Evolutionary conservation across 2,888 invertebrate species (phyloP).

Genomic region (Celastrina argiolus): DNA sequence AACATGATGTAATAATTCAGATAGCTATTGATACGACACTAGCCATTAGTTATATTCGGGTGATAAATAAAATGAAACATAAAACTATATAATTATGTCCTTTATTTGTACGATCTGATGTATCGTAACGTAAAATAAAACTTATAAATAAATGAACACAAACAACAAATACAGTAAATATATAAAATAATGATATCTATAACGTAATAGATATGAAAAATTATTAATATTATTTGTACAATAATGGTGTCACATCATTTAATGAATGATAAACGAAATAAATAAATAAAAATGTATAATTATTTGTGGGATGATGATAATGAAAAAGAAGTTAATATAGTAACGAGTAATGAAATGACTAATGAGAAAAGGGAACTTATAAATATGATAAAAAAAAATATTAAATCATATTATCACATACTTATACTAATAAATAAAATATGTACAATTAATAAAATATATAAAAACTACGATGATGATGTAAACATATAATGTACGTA

Average conservation of each 20-base stretch:
- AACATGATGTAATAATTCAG: too few species aligned
- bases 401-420: slow-evolving; percentile 14
- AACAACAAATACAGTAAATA: slow-evolving; percentile 28
- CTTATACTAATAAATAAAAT: slow-evolving; percentile 30
- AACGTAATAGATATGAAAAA: slow-evolving; percentile 5
- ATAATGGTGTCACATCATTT: slow-evolving; percentile 4
- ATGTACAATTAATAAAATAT: slow-evolving; percentile 35
- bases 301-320: not conserved
- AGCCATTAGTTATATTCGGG: too few species aligned
- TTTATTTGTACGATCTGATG: slow-evolving; percentile 67
- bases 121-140: slow-evolving; percentile 30
- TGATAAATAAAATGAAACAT: slow-evolving; percentile 19
- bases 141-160: slow-evolving; percentile 29
- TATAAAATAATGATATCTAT: slow-evolving; percentile 22
- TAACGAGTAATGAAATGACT: not conserved
- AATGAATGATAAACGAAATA: slow-evolving; percentile 4
- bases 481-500: slow-evolving; percentile 27
- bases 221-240: not conserved
- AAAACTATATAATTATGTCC: slow-evolving; percentile 41
- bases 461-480: slow-evolving; percentile 27
- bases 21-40: too few species aligned
- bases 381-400: slow-evolving; percentile 13
- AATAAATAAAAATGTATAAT: not conserved
- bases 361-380: slow-evolving; percentile 1
- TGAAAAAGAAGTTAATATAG: not conserved